Base-by-base conservation (phyloP, 2,888 invertebrate species). In the Elmis aenea region DNA sequence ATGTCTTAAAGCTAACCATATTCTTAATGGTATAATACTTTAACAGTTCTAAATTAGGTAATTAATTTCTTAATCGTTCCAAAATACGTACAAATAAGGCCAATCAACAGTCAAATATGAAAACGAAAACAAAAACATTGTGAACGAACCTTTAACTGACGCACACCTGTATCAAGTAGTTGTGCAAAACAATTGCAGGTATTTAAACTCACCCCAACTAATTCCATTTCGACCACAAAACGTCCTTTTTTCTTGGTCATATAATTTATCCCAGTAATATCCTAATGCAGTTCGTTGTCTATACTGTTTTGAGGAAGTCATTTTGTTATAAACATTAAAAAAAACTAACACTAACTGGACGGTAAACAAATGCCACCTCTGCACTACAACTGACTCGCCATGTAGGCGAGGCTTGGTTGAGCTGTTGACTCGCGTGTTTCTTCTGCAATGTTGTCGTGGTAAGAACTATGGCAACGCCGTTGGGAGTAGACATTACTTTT, bases 161-260 rank as follows among this genome's bases (percentile, higher is more conserved):
- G 14, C 4, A 11, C 36, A 37, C 30, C 36, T 37, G 25, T 9
- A 9, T 30, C 3, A 6, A n/a, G 3, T 13, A n/a, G 12, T 26
- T 14, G 6, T 14, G n/a, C 13, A 12, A 12, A n/a, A 13, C 26
- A 6, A 26, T n/a, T 6, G 14, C 11, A 5, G 10, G 4, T 24
- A 16, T 22, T 32, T 11, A 42, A 38, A 64, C 78, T 79, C 67
- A 83, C 84, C 81, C 83, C 84, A 84, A 63, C 79, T 70, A 42
- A 67, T 64, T 10, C 71, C 69, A 26, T 79, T 76, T 30, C 81
- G 70, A 2, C 80, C 80, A 41, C 80, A 61, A 40, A 81, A 71
- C 11, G 76, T 79, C 23, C 77, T 73, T 16, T 78, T 73, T 30
- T 73, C 70, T 0, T 75, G 66, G 51, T 83, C 75, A 55, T 74